Evolutionary conservation across 2,113 vertebrate species (phyloP), one percentile per base, ranked within the genome.

Genomic region (Entosphenus tridentatus): DNA sequence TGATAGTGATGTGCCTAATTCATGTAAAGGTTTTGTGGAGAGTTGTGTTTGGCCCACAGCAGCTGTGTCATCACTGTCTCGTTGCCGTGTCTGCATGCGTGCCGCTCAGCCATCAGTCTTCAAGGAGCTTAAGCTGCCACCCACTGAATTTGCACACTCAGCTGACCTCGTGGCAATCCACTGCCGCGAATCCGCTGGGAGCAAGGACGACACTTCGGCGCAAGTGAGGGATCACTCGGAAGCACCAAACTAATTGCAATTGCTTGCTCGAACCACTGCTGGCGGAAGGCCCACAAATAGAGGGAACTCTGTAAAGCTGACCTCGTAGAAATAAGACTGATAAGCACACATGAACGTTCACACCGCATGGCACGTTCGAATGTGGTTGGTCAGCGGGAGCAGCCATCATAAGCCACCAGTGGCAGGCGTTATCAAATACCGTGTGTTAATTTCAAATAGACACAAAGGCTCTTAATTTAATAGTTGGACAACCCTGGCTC

Each of bases 81-180:
- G 57, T 70, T 3, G 13, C 5, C 13, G 56, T 71, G 2, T 21
- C n/a, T 69, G 74, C 75, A 68, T 11, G 16, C 75, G 71, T 70
- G 68, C 10, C 69, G 73, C 73, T 8, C 68, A 97, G 92, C 73
- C 88, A 69, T 87, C 85, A 2, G 80, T 88, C 17, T 96, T 89
- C 73, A 98, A 96, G 76, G 92, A 96, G 67, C 83, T 98, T 55
- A 90, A 87, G 78, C 76, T 96, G 67, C 86, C 90, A 10, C 74
- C 79, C 73, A 89, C 87, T 69, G 85, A 89, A 56, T 83, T 78
- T 73, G 77, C 72, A 0, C 83, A 81, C 78, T 82, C 74, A 1
- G 84, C 89, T 6, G 81, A 84, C 71, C 81, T 92, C 17, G 81
- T 92, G 68, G 85, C 85, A n/a, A 68, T 96, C 67, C 78, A 80